Conservation (phyloP, 2,888 invertebrate genomes). For the Calameuta filiformis region DNA sequence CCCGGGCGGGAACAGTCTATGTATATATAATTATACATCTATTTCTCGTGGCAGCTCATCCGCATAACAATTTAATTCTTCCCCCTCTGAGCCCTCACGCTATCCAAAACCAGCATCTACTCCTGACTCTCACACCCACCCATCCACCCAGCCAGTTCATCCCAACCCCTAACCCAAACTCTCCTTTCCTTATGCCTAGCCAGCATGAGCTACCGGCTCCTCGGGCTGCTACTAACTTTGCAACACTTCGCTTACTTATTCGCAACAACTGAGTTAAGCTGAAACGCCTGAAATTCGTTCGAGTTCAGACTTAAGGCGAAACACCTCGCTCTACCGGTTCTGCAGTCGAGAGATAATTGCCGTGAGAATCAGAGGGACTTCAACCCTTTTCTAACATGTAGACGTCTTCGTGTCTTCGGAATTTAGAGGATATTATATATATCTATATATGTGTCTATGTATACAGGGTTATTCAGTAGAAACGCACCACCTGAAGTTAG, state of each 20-base stretch:
- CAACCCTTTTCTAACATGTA: conserved; percentile 15
- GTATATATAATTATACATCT: conserved; percentile 39
- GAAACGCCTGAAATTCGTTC: conserved; percentile 47
- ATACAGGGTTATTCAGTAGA: no score
- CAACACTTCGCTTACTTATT: conserved; percentile 65
- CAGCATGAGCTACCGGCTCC: no score
- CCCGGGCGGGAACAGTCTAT: conserved; percentile 43
- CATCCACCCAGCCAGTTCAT: background rate
- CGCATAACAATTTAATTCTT: conserved; percentile 65
- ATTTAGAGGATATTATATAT: background rate
- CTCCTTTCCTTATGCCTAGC: no score
- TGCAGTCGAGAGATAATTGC: conserved; percentile 54
- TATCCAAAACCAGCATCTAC: background rate
- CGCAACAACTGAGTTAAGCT: conserved; percentile 63
- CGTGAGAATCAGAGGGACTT: conserved; percentile 25
- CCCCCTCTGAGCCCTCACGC: conserved; percentile 7
- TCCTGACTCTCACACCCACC: background rate
- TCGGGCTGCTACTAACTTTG: conserved; percentile 47
- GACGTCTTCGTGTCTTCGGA: conserved; percentile 11
- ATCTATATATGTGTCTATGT: no score
- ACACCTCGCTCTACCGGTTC: conserved; percentile 49
- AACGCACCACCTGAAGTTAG: no score
- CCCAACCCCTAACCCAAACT: no score
- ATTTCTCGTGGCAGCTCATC: conserved; percentile 55
- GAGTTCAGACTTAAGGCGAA: conserved; percentile 48